Conservation (phyloP, 1,140 invertebrate genomes). For the Calephelis nemesis region DNA sequence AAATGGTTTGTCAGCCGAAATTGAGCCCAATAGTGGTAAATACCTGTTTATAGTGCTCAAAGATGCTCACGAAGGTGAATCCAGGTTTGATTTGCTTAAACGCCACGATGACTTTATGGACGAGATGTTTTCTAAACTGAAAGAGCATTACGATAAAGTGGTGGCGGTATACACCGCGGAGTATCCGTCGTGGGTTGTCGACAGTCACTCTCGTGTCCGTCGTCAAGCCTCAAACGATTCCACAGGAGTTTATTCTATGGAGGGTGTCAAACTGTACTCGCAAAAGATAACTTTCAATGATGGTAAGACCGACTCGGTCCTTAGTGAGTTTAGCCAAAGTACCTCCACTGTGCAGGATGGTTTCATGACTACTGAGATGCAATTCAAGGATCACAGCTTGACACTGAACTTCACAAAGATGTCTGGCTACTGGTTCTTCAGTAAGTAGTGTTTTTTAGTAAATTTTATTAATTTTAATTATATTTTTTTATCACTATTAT, state of each 20-base stretch:
- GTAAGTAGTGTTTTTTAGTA: slow-evolving; percentile 42
- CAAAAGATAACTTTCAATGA: slow-evolving; percentile 29
- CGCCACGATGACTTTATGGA: slow-evolving; percentile 73
- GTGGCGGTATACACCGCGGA: slow-evolving; percentile 67
- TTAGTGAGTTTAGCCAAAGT: slow-evolving; percentile 28
- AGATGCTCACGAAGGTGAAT: slow-evolving; percentile 67
- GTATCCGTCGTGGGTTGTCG: slow-evolving; percentile 63
- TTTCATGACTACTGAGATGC: slow-evolving; percentile 39
- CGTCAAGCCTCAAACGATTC: slow-evolving; percentile 38
- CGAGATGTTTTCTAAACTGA: slow-evolving; percentile 54
- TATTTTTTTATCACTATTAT: not conserved
- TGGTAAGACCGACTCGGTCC: slow-evolving; percentile 19
- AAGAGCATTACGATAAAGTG: slow-evolving; percentile 50
- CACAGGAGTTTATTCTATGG: slow-evolving; percentile 32
- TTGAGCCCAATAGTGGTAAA: slow-evolving; percentile 49
- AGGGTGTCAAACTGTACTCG: slow-evolving; percentile 50
- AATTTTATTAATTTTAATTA: not conserved
- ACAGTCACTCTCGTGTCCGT: slow-evolving; percentile 43
- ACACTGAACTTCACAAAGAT: slow-evolving; percentile 46
- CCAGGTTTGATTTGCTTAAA: slow-evolving; percentile 53
- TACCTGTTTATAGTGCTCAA: slow-evolving; percentile 65
- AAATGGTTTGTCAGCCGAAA: slow-evolving; percentile 59
- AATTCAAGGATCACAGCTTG: slow-evolving; percentile 40
- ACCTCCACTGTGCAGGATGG: slow-evolving; percentile 29
- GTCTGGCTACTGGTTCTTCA: slow-evolving; percentile 63